Evolutionary conservation across 2,113 vertebrate species (phyloP).

Genomic region (Casuarius casuarius): DNA sequence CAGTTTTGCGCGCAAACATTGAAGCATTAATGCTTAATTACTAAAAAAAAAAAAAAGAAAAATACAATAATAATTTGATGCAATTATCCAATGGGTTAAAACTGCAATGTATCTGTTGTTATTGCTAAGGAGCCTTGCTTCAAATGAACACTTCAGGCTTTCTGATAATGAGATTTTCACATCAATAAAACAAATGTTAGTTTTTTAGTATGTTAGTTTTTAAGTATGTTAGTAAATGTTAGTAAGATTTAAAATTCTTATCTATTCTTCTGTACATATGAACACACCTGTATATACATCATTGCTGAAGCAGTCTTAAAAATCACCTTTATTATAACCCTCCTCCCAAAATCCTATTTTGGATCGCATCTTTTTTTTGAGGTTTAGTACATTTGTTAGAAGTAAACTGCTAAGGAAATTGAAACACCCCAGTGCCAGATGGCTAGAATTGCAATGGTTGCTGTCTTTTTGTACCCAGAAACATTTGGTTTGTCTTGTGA

Average conservation of each 20-base stretch:
- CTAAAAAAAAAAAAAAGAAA: background rate
- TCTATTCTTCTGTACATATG: background rate
- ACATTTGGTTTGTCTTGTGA: background rate
- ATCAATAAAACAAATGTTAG: fast-evolving
- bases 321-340: fast-evolving
- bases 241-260: background rate
- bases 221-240: no score
- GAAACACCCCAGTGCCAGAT: background rate
- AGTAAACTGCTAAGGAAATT: background rate
- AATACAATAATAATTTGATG: background rate
- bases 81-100: background rate
- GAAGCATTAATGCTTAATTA: background rate
- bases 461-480: background rate
- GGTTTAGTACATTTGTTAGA: background rate
- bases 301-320: background rate
- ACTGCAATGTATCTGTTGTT: background rate
- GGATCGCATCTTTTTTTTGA: background rate
- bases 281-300: background rate
- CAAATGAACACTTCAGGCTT: background rate
- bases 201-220: no score
- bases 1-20: background rate
- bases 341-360: background rate
- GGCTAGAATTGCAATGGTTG: background rate
- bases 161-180: background rate
- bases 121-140: background rate